Conservation (phyloP, 2,888 invertebrate species). For the Adineta ricciae region DNA sequence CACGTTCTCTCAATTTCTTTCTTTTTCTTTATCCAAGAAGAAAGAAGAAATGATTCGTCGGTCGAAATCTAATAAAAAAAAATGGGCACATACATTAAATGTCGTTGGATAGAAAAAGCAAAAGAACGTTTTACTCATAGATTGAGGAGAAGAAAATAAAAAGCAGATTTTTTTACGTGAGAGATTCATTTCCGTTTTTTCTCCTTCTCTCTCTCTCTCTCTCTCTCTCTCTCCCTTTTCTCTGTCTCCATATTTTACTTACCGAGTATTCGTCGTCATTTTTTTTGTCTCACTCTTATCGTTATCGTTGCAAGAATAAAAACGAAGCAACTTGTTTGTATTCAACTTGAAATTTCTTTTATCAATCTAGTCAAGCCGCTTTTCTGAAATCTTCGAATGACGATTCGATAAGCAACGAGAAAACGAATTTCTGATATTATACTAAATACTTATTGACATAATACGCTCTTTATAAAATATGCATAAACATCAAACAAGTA, state of each 20-base stretch:
- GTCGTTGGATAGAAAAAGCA: not conserved
- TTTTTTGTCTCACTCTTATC: not conserved
- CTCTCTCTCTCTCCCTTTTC: too few species aligned
- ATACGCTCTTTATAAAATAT: not conserved
- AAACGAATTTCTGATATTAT: not conserved
- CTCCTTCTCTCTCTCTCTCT: not conserved
- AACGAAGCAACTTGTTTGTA: not conserved
- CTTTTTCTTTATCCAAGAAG: not conserved
- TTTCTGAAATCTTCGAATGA: not conserved
- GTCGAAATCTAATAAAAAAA: not conserved
- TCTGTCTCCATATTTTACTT: not conserved
- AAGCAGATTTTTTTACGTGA: not conserved
- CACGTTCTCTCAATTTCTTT: not conserved
- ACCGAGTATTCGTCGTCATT: not conserved
- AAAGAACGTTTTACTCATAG: not conserved
- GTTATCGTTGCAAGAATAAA: not conserved
- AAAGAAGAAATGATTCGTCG: slow-evolving; percentile 4
- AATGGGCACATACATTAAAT: not conserved
- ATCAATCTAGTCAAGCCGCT: not conserved
- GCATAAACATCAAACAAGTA: not conserved
- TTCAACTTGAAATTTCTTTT: not conserved
- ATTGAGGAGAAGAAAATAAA: not conserved
- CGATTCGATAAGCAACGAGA: not conserved
- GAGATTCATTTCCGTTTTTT: slow-evolving; percentile 19
- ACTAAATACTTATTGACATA: not conserved